phyloP scores from a whole-genome alignment of 2,113 vertebrate genomes.

The Ia io region DNA sequence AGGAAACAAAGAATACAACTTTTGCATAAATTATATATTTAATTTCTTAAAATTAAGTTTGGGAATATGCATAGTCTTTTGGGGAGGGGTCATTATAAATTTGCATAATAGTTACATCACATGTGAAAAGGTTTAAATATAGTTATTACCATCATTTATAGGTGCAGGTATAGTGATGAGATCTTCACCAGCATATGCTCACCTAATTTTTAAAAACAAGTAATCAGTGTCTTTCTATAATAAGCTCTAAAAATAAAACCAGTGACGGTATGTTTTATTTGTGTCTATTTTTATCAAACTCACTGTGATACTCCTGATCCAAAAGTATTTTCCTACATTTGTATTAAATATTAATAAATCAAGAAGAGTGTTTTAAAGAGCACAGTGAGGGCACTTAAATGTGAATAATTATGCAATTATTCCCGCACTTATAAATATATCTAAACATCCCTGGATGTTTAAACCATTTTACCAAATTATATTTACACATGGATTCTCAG shows the following conservation, averaged over 20 bases:
- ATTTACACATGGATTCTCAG: not conserved
- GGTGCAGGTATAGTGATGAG: not conserved
- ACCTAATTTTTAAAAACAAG: not conserved
- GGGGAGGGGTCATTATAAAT: not conserved
- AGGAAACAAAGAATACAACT: not conserved
- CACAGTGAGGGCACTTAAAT: not conserved
- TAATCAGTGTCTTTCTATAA: not conserved
- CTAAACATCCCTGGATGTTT: not conserved
- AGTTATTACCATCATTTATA: not conserved
- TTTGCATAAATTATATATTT: not conserved
- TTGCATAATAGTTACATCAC: not conserved
- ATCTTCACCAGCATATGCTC: not conserved
- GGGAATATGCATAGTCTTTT: not conserved
- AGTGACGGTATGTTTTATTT: not conserved
- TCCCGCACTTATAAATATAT: not conserved
- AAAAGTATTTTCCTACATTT: not conserved
- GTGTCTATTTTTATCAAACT: not conserved
- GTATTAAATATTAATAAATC: not conserved
- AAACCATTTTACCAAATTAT: not conserved
- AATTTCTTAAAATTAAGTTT: not conserved
- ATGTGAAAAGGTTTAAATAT: not conserved
- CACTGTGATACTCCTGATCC: not conserved
- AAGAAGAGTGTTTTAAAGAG: not conserved
- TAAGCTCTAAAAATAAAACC: not conserved
- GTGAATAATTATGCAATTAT: not conserved